A percentile compares a stretch with the other conserved stretches of the same genome.
Conservation (phyloP, 2,797 vertebrate species). For the Aulostomus chinensis region DNA sequence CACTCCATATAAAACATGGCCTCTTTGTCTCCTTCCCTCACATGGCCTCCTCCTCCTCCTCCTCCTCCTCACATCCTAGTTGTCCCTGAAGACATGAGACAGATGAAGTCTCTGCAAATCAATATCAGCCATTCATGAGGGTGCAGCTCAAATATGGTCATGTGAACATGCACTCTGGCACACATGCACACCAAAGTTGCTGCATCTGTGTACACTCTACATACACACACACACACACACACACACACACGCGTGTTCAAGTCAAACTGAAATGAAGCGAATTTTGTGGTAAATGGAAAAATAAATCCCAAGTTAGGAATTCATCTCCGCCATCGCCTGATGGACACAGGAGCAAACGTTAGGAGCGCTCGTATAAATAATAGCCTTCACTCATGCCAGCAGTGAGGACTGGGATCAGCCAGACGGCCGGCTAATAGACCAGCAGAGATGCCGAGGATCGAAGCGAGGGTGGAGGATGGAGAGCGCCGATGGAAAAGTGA, state of each 20-base stretch:
- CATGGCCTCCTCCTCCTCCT: constrained; percentile 19
- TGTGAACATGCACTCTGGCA: constrained; percentile 17
- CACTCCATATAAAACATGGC: background rate
- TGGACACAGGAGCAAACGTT: constrained; percentile 13
- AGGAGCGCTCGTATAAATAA: constrained; percentile 41
- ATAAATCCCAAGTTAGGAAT: constrained; percentile 22
- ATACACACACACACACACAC: too few species aligned
- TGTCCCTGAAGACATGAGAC: constrained; percentile 47
- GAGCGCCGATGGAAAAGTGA: constrained; percentile 58
- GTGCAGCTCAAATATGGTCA: constrained; percentile 36
- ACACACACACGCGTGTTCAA: too few species aligned
- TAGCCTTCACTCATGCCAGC: constrained; percentile 30
- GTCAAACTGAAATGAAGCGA: background rate
- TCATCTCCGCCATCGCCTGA: constrained; percentile 5
- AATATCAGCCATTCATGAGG: constrained; percentile 62
- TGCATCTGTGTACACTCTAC: constrained; percentile 1
- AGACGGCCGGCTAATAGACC: constrained; percentile 39
- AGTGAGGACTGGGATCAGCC: constrained; percentile 39
- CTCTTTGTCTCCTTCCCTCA: constrained; percentile 26
- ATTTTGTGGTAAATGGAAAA: constrained; percentile 10
- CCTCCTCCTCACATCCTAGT: constrained; percentile 29
- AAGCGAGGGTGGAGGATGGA: constrained; percentile 48
- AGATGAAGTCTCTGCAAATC: constrained; percentile 60
- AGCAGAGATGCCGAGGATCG: constrained; percentile 41
- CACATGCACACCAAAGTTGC: constrained; percentile 1